These are phyloP conservation scores for Burhinus bistriatus DNA, from an alignment of 2,113 vertebrate species.

Conservation along the genomic window DNA sequence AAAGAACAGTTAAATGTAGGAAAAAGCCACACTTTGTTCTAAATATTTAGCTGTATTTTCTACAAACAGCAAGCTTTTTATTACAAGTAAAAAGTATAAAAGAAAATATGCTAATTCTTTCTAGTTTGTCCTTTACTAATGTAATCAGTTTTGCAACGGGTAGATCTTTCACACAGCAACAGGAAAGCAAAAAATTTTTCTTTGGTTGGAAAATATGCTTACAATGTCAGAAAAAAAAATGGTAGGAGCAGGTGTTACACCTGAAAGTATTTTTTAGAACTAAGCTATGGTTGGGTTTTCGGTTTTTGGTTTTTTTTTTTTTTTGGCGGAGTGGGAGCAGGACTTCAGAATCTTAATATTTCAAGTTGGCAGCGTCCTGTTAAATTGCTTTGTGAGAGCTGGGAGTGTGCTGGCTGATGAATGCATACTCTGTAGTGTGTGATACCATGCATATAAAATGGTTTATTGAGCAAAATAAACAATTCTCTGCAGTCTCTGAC, in stretches of 20 bases:
- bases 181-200: background rate
- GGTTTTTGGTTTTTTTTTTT: too few relatives aligned
- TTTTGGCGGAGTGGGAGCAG: background rate
- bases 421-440: constrained; percentile 17
- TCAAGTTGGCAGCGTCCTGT: constrained; percentile 8
- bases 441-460: constrained; percentile 48
- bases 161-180: background rate
- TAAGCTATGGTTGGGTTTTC: background rate
- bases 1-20: background rate
- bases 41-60: background rate
- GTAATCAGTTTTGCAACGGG: background rate
- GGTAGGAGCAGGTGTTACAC: background rate
- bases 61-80: background rate
- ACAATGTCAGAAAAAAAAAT: background rate
- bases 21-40: background rate
- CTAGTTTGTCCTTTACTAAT: background rate
- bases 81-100: background rate
- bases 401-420: background rate
- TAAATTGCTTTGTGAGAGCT: constrained; percentile 31
- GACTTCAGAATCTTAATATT: background rate
- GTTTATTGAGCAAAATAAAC: constrained; percentile 59
- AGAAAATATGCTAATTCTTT: background rate
- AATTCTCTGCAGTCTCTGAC: background rate
- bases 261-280: background rate
- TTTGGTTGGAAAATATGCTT: background rate